Evolutionary conservation across 2,113 vertebrate genomes (phyloP).

Genomic region (Chlorodrepanis virens): DNA sequence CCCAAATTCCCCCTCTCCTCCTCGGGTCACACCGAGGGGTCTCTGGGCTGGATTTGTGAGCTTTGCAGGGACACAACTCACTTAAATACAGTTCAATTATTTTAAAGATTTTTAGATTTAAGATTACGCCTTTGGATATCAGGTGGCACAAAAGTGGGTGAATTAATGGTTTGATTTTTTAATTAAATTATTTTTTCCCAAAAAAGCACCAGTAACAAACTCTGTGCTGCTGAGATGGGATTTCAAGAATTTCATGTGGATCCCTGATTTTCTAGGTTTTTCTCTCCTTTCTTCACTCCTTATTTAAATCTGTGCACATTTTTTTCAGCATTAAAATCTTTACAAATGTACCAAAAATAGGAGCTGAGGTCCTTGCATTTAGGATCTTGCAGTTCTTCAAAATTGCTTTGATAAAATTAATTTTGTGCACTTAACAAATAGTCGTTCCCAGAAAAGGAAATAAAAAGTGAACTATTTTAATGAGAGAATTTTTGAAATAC

Average conservation of each 20-base stretch:
- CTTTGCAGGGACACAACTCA: neutral
- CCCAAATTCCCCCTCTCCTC: neutral
- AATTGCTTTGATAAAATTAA: neutral
- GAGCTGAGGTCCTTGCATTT: neutral
- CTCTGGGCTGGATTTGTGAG: neutral
- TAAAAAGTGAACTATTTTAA: neutral
- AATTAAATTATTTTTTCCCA: neutral
- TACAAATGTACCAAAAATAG: neutral
- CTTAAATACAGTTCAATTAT: neutral
- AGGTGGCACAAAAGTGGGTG: neutral
- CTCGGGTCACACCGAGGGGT: neutral
- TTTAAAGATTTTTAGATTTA: neutral
- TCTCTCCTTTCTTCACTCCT: neutral
- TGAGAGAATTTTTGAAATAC: neutral
- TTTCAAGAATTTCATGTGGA: neutral
- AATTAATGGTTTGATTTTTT: neutral
- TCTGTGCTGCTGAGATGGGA: neutral
- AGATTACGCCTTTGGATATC: neutral
- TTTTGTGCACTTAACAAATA: neutral
- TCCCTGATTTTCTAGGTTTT: neutral
- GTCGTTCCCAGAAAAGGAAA: neutral
- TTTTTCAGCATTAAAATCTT: neutral
- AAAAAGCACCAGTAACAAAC: neutral
- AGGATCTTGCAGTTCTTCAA: neutral
- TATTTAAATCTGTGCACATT: neutral